A percentile compares a stretch with the other conserved stretches of the same genome.
Evolutionary conservation across 2,888 invertebrate genomes (phyloP).

Genomic region (Portevinia maculata): DNA sequence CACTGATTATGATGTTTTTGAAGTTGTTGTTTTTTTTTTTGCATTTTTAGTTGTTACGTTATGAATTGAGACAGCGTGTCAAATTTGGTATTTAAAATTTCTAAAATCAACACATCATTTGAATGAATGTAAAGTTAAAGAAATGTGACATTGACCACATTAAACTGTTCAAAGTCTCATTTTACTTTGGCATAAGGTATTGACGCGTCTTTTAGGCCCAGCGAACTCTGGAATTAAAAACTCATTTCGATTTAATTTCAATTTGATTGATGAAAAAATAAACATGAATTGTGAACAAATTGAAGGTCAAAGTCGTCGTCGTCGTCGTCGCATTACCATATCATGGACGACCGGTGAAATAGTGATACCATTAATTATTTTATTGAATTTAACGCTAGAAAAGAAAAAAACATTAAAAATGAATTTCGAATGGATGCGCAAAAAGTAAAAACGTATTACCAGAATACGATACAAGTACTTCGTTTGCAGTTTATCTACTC

Average conservation of each 20-base stretch:
- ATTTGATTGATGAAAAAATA: conserved; percentile 2
- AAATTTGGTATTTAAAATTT: conserved; percentile 32
- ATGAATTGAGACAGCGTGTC: no score
- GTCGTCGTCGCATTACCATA: no score
- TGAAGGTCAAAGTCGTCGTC: conserved; percentile 6
- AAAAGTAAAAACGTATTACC: not conserved
- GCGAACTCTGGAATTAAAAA: conserved; percentile 16
- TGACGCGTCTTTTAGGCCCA: not conserved
- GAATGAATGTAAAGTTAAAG: no score
- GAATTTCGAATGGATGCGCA: conserved; percentile 4
- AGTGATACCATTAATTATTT: conserved; percentile 4
- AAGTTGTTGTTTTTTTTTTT: not conserved
- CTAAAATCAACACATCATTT: conserved; percentile 26
- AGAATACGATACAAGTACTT: not conserved
- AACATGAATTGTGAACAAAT: not conserved
- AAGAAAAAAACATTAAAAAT: not conserved
- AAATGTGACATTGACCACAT: conserved; percentile 42
- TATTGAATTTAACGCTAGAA: not conserved
- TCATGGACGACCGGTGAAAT: no score
- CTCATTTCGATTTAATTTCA: conserved; percentile 21
- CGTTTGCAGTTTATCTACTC: not conserved
- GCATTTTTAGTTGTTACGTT: not conserved
- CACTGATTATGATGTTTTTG: conserved; percentile 35
- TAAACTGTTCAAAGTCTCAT: conserved; percentile 27
- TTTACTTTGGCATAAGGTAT: not conserved